Percentiles rank a stretch among this genome's conserved stretches.
Evolutionary conservation across 2,797 vertebrate species (phyloP).

Genomic region (Masticophis lateralis): DNA sequence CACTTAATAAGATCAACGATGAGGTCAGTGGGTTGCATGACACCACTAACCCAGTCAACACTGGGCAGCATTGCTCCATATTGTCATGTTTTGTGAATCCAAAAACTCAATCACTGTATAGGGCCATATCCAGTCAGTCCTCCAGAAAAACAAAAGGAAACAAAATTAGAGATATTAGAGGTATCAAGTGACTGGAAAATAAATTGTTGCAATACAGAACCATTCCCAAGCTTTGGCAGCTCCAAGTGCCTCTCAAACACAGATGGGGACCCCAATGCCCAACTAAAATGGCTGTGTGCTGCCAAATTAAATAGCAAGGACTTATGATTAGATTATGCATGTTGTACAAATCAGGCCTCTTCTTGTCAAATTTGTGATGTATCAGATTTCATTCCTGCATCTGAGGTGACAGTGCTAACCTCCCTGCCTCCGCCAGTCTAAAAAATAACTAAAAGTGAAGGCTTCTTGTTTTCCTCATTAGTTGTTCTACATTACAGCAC

Average conservation of each 20-base stretch:
- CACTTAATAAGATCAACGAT: background rate
- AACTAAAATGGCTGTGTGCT: background rate
- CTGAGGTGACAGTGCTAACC: background rate
- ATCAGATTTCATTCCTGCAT: background rate
- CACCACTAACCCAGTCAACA: background rate
- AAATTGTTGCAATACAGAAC: background rate
- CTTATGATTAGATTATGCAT: background rate
- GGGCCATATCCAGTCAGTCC: background rate
- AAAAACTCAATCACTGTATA: background rate
- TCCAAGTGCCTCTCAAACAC: background rate
- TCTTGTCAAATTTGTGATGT: background rate
- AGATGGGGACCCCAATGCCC: background rate
- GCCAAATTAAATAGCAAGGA: background rate
- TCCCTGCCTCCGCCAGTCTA: background rate
- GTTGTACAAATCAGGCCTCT: background rate
- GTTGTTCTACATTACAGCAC: background rate
- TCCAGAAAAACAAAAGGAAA: background rate
- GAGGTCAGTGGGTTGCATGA: background rate
- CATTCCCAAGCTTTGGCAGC: background rate
- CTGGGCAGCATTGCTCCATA: background rate
- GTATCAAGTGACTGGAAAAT: background rate
- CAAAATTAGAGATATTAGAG: background rate
- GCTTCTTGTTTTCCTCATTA: background rate
- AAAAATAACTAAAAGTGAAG: background rate
- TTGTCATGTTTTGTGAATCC: background rate